Percentiles rank a stretch among this genome's conserved stretches.
Conservation (phyloP, 2,797 vertebrate species). For the Cryptoblepharus egeriae region DNA sequence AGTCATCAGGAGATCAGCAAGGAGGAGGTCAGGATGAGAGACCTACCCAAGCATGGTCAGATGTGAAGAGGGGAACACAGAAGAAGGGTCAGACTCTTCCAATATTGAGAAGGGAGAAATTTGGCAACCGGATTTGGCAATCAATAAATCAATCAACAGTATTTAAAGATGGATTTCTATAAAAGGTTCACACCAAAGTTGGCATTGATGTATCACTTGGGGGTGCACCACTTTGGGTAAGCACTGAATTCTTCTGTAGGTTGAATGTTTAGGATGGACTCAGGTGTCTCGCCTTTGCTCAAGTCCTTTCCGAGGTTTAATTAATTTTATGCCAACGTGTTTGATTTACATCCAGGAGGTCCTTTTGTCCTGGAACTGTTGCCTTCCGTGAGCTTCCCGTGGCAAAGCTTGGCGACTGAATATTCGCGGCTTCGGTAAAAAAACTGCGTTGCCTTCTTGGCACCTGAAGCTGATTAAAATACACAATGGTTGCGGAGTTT, state of each 20-base stretch:
- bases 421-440: neutral
- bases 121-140: too few relatives aligned
- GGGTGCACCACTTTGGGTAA: neutral
- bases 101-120: too few relatives aligned
- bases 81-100: too few relatives aligned
- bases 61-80: too few relatives aligned
- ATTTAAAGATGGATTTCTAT: too few relatives aligned
- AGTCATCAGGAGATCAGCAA: too few relatives aligned
- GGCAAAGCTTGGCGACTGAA: neutral
- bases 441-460: neutral
- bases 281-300: neutral
- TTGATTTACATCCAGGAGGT: neutral
- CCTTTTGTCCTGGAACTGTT: neutral
- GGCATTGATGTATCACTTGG: too few relatives aligned
- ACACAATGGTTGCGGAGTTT: neutral
- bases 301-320: neutral
- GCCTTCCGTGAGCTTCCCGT: too few relatives aligned
- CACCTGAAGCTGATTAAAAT: too few relatives aligned
- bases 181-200: neutral
- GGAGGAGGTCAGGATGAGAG: too few relatives aligned
- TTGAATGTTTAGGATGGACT: neutral
- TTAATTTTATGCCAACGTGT: neutral
- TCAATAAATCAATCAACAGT: too few relatives aligned
- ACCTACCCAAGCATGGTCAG: too few relatives aligned
- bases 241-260: slow-evolving; percentile 29